Evolutionary conservation across 2,113 vertebrate species (phyloP), one percentile per base, ranked within the genome.

Genomic region (Fukomys damarensis): DNA sequence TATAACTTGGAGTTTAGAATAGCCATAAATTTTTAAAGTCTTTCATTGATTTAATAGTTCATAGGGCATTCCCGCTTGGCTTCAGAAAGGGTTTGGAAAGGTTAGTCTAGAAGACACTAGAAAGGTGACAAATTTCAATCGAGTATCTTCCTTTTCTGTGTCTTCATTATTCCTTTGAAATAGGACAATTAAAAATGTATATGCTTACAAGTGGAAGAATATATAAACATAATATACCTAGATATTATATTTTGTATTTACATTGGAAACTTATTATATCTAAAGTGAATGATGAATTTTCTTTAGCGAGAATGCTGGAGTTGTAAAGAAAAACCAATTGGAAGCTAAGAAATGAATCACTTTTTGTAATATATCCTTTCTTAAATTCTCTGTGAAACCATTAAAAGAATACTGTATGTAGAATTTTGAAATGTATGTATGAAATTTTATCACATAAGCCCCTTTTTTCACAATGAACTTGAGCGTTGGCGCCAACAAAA

Each of bases 161-260:
- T 43, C 82, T 70, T 90, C n/a, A 76, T 89, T 72, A 10, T 89
- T 96, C 0, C 43, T 86, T 84, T 89, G 54, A 88, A 52, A 80
- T 80, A 77, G 32, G 13, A 3, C 65, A 59, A 93, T 94, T 82
- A 86, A 20, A 86, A 90, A 96, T 83, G 30, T 35, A 30, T 22
- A 24, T 68, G 16, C 0, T 80, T 26, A 41, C 4, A 90, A 77
- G 54, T 52, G 65, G 0, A 24, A 89, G 16, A 56, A 56, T 80
- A 84, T 43, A 56, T 56, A 32, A 94, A 68, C 61, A 86, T 82
- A 76, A 86, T 81, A 22, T 59, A 14, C 19, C 7, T 59, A 32
- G 6, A 86, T 54, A 12, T n/a, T 94, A 14, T 76, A 24, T 54
- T 94, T 94, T 93, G 68, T 81, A 83, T 89, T 86, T 96, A 58